Conservation (phyloP, 2,113 vertebrate genomes). For the Ciconia boyciana region DNA sequence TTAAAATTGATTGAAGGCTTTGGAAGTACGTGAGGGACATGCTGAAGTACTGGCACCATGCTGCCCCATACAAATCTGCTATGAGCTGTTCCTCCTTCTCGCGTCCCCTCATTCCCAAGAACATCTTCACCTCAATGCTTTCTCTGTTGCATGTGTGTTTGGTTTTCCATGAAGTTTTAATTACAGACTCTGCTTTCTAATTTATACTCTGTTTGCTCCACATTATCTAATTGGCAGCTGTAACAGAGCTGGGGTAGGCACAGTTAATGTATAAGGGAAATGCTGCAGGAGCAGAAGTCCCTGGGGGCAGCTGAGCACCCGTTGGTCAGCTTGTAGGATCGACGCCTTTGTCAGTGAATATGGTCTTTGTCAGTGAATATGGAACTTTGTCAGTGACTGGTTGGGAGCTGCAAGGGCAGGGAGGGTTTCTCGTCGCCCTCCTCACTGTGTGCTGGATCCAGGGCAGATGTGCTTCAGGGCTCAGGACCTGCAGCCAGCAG, state of each 20-base stretch:
- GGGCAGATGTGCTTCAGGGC: not conserved
- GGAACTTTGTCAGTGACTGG: too few relatives aligned
- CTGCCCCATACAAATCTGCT: not conserved
- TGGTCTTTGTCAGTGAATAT: accelerated
- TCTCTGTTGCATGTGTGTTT: not conserved
- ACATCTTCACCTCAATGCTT: not conserved
- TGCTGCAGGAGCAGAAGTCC: not conserved
- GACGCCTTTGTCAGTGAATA: accelerated
- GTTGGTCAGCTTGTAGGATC: not conserved
- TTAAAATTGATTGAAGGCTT: slow-evolving; percentile 13
- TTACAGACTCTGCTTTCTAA: not conserved
- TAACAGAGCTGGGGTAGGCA: not conserved
- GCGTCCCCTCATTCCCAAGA: not conserved
- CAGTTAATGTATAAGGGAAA: accelerated
- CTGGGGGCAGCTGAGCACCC: not conserved
- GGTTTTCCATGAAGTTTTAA: not conserved
- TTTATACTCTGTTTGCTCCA: not conserved
- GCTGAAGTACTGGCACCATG: not conserved
- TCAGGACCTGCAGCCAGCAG: not conserved
- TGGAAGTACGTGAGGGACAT: not conserved
- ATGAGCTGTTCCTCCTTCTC: not conserved
- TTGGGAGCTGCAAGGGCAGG: not conserved
- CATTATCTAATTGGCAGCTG: not conserved
- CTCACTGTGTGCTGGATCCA: accelerated
- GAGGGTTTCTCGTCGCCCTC: not conserved